Conservation (phyloP, 2,888 invertebrate genomes). For the Volucella inanis region DNA sequence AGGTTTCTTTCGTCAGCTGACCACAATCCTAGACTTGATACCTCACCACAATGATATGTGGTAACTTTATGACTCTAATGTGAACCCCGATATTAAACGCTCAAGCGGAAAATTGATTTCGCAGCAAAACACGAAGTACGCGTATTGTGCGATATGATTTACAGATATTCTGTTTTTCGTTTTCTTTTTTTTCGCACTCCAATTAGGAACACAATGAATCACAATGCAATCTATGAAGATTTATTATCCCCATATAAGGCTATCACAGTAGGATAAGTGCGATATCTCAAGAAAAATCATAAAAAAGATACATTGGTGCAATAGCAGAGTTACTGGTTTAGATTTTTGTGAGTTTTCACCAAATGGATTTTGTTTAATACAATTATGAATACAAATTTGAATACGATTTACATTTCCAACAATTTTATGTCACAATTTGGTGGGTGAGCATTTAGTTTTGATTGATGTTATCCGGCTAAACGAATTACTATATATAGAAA, state of each 20-base stretch:
- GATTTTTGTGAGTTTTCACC: slow-evolving; percentile 25
- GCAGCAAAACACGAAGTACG: background rate
- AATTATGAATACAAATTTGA: background rate
- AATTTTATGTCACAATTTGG: slow-evolving; percentile 17
- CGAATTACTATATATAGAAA: slow-evolving; percentile 39
- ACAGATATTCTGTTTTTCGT: background rate
- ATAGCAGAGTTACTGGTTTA: background rate
- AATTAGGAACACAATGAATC: slow-evolving; percentile 56
- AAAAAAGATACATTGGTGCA: slow-evolving; percentile 10
- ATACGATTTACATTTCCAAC: background rate
- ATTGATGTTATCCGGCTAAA: slow-evolving; percentile 5
- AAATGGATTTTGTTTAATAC: background rate
- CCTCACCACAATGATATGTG: background rate
- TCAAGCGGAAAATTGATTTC: slow-evolving; percentile 65
- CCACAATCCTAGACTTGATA: slow-evolving; percentile 44
- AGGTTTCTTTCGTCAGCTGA: slow-evolving; percentile 37
- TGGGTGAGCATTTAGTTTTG: slow-evolving; percentile 42
- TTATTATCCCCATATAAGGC: slow-evolving; percentile 13
- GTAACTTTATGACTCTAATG: slow-evolving; percentile 22
- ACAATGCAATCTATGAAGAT: slow-evolving; percentile 25
- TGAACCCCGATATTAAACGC: slow-evolving; percentile 35
- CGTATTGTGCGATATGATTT: slow-evolving; percentile 32
- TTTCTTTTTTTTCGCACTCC: slow-evolving; percentile 39
- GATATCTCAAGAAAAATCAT: slow-evolving; percentile 34
- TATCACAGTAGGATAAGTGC: slow-evolving; percentile 13